Conservation (phyloP, 53 echinoderm and acorn worm species). For the Patiria pectinifera region DNA sequence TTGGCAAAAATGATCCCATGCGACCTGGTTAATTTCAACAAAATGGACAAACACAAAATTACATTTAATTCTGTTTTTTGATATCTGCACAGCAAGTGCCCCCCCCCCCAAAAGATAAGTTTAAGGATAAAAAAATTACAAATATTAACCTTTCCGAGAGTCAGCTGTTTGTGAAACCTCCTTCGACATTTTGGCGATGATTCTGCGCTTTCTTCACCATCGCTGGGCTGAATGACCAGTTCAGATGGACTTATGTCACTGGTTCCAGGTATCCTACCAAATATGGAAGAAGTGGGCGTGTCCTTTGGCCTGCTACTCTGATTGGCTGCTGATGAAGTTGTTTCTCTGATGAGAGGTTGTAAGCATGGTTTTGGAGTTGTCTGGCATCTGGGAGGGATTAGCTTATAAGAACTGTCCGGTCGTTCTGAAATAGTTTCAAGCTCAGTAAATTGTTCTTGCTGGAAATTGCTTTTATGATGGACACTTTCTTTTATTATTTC, state of each 20-base stretch:
- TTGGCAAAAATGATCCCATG: too few relatives aligned
- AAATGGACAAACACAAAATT: too few relatives aligned
- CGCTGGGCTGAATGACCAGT: background rate
- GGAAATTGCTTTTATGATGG: background rate
- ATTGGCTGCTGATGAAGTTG: slow-evolving; percentile 2
- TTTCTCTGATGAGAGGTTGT: background rate
- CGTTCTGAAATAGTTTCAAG: background rate
- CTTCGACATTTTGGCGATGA: slow-evolving; percentile 57
- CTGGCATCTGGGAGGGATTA: slow-evolving; percentile 17
- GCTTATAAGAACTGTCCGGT: background rate
- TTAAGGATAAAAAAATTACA: background rate
- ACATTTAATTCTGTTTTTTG: background rate
- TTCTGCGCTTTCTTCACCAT: background rate
- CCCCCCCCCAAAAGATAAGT: background rate
- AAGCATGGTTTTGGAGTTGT: slow-evolving; percentile 17
- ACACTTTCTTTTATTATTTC: background rate
- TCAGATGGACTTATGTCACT: slow-evolving; percentile 6
- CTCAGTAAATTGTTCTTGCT: background rate
- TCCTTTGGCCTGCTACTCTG: background rate
- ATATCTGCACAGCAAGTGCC: background rate
- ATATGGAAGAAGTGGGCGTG: slow-evolving; percentile 3
- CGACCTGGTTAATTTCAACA: too few relatives aligned
- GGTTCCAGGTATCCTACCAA: slow-evolving; percentile 53
- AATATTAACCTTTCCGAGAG: slow-evolving; percentile 82
- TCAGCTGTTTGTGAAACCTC: slow-evolving; percentile 90